Evolutionary conservation across 2,888 invertebrate genomes (phyloP).

Genomic region (Caradrina kadenii): DNA sequence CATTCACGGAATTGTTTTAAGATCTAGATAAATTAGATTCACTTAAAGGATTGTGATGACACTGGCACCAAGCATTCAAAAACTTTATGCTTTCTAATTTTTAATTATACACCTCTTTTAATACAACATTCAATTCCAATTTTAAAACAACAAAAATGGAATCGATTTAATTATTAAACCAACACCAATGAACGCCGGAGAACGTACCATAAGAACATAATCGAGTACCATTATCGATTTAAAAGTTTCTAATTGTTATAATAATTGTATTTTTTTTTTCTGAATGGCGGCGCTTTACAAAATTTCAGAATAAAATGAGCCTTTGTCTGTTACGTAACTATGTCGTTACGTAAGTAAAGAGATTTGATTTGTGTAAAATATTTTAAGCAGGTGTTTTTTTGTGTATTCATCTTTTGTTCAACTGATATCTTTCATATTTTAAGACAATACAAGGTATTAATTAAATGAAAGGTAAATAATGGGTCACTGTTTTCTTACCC

Average conservation of each 20-base stretch:
- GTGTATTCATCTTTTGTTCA: constrained; percentile 41
- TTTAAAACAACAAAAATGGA: background rate
- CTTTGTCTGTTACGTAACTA: constrained; percentile 30
- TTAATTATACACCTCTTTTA: background rate
- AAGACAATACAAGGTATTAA: constrained; percentile 15
- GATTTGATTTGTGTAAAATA: constrained; percentile 5
- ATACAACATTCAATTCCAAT: background rate
- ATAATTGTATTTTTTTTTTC: constrained; percentile 36
- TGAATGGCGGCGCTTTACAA: constrained; percentile 36
- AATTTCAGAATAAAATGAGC: constrained; percentile 15
- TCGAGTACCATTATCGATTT: constrained; percentile 42
- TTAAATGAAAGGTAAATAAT: constrained; percentile 23
- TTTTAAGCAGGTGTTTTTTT: constrained; percentile 23
- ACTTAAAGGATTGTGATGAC: too few species aligned
- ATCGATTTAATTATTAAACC: background rate
- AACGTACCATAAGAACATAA: constrained; percentile 22
- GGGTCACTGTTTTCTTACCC: constrained; percentile 1
- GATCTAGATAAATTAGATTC: too few species aligned
- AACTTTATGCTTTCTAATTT: background rate
- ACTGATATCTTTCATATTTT: constrained; percentile 30
- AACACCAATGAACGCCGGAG: background rate
- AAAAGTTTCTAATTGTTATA: constrained; percentile 53
- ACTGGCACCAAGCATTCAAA: too few species aligned
- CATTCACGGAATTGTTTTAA: too few species aligned
- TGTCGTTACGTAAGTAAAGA: constrained; percentile 31